Conservation (phyloP, 2,888 invertebrate species). For the Drosophila robusta region DNA sequence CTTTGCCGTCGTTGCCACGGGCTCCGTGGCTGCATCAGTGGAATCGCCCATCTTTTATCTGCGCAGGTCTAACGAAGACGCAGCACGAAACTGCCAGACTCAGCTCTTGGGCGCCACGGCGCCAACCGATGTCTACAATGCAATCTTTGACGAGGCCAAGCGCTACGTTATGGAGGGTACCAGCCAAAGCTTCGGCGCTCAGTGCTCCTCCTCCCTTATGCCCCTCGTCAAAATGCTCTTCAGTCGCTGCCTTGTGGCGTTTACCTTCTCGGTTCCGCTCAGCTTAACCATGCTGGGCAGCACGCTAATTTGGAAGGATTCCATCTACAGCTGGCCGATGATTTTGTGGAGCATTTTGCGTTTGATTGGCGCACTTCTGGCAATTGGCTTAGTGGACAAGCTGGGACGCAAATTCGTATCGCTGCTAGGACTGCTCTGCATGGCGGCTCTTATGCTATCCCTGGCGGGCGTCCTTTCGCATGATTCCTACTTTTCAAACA, state of each 20-base stretch:
- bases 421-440: constrained; percentile 63
- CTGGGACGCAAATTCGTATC: constrained; percentile 68
- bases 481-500: constrained; percentile 12
- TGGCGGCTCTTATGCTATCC: constrained; percentile 67
- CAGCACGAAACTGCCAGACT: constrained; percentile 60
- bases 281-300: constrained; percentile 51
- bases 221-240: constrained; percentile 73
- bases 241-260: constrained; percentile 76
- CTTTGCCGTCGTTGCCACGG: constrained; percentile 53
- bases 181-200: constrained; percentile 30
- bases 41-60: constrained; percentile 79
- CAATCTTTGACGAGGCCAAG: constrained; percentile 66
- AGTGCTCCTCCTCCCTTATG: constrained; percentile 42
- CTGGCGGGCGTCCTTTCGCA: constrained; percentile 62
- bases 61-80: constrained; percentile 60
- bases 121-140: constrained; percentile 42
- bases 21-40: constrained; percentile 43
- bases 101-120: constrained; percentile 48
- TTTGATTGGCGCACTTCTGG: constrained; percentile 60
- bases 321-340: constrained; percentile 55
- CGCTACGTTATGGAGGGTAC: constrained; percentile 68
- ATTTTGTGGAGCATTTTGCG: constrained; percentile 68
- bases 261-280: constrained; percentile 76
- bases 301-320: constrained; percentile 18
- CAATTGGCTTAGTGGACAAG: constrained; percentile 61